phyloP scores from a whole-genome alignment of 2,797 vertebrate genomes.

The Amblyraja radiata region DNA sequence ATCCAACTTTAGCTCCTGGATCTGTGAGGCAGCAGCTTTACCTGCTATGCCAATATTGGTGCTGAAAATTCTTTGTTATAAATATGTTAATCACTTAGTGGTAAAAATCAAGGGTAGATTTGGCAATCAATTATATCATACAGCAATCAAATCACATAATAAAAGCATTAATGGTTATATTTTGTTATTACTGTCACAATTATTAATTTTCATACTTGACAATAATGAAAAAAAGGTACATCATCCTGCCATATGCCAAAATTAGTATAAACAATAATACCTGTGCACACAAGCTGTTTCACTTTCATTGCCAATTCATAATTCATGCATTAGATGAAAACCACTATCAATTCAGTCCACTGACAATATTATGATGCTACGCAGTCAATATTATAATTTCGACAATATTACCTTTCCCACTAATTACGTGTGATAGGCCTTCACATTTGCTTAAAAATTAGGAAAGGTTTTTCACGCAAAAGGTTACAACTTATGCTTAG shows the following conservation, averaged over 20 bases:
- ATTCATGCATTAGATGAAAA: neutral
- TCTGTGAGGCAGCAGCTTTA: no score
- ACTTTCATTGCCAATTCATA: neutral
- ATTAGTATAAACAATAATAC: neutral
- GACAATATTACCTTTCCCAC: neutral
- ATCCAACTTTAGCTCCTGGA: no score
- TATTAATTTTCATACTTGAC: neutral
- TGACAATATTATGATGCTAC: neutral
- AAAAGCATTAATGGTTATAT: neutral
- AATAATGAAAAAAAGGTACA: neutral
- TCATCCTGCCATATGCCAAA: neutral
- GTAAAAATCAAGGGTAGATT: neutral
- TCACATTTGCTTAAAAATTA: neutral
- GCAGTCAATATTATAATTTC: neutral
- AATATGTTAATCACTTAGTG: neutral
- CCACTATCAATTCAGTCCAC: neutral
- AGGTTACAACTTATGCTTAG: neutral
- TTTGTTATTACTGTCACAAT: neutral
- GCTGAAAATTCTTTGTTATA: neutral
- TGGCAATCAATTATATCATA: neutral
- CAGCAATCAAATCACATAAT: neutral
- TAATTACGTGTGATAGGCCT: neutral
- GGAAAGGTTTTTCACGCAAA: neutral
- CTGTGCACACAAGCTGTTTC: neutral
- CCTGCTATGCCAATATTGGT: no score